phyloP scores from a whole-genome alignment of 1,140 invertebrate genomes.

The Calephelis nemesis region DNA sequence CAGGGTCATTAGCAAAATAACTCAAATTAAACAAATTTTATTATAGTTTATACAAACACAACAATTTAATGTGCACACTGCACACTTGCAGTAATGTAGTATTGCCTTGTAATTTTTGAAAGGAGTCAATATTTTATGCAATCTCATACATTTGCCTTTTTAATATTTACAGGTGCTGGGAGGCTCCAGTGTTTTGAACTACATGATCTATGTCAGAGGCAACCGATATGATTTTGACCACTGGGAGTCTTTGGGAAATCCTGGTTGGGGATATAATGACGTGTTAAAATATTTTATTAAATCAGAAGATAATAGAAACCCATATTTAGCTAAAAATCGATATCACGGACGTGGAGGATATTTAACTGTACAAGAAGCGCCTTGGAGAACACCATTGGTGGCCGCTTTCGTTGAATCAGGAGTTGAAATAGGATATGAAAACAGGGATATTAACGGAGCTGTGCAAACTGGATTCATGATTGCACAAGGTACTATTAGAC shows the following conservation, averaged over 20 bases:
- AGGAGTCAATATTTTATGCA: not conserved
- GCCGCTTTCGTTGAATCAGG: constrained; percentile 92
- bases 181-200: constrained; percentile 95
- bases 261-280: constrained; percentile 94
- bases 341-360: constrained; percentile 89
- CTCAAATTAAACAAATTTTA: no score
- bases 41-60: no score
- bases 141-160: not conserved
- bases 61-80: no score
- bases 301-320: constrained; percentile 93
- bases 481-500: constrained; percentile 92
- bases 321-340: constrained; percentile 84
- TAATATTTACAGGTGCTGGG: constrained; percentile 83
- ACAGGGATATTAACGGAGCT: constrained; percentile 92
- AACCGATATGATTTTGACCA: constrained; percentile 91
- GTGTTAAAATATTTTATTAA: constrained; percentile 94
- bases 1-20: no score
- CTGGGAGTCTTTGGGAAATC: constrained; percentile 93
- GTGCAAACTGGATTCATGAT: constrained; percentile 92
- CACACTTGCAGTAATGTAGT: no score
- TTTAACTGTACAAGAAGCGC: constrained; percentile 90
- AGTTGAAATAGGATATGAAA: constrained; percentile 91
- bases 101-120: not conserved
- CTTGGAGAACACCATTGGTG: constrained; percentile 89
- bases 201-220: constrained; percentile 96